A percentile compares a stretch with the other conserved stretches of the same genome.
Conservation (phyloP, 2,888 invertebrate species). For the Eurytoma adleriae region DNA sequence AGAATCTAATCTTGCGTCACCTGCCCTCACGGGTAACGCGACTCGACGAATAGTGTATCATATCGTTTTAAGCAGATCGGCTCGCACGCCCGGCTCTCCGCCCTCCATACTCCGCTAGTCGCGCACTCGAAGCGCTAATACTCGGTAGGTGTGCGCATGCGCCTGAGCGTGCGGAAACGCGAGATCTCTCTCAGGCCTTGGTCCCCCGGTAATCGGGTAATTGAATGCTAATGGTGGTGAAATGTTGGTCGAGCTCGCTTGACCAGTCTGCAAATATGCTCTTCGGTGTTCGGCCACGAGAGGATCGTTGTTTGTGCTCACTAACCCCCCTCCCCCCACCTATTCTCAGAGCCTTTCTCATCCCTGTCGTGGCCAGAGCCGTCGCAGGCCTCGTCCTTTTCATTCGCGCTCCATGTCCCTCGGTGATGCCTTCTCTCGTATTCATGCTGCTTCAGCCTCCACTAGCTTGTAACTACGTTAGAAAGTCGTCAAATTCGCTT, state of each 20-base stretch:
- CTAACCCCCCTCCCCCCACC: neutral
- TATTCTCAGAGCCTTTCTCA: neutral
- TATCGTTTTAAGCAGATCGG: neutral
- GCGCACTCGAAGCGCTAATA: constrained; percentile 25
- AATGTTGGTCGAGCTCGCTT: constrained; percentile 63
- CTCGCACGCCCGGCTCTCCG: neutral
- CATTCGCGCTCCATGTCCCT: neutral
- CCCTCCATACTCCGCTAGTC: neutral
- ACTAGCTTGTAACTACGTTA: too few relatives aligned
- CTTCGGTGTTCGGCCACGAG: constrained; percentile 56
- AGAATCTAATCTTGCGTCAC: neutral
- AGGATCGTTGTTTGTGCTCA: constrained; percentile 45
- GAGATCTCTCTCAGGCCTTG: neutral
- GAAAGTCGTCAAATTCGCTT: too few relatives aligned
- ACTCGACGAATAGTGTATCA: constrained; percentile 10
- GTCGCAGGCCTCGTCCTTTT: constrained; percentile 1
- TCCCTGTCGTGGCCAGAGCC: neutral
- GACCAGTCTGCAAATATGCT: constrained; percentile 68
- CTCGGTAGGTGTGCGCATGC: neutral
- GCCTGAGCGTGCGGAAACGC: neutral
- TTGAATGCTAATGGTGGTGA: constrained; percentile 69
- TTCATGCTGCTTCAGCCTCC: too few relatives aligned
- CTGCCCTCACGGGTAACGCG: neutral
- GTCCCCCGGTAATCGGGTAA: constrained; percentile 59
- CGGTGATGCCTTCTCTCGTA: neutral